Evolutionary conservation across 1,140 invertebrate species (phyloP).

Genomic region (Cydia pomonella): DNA sequence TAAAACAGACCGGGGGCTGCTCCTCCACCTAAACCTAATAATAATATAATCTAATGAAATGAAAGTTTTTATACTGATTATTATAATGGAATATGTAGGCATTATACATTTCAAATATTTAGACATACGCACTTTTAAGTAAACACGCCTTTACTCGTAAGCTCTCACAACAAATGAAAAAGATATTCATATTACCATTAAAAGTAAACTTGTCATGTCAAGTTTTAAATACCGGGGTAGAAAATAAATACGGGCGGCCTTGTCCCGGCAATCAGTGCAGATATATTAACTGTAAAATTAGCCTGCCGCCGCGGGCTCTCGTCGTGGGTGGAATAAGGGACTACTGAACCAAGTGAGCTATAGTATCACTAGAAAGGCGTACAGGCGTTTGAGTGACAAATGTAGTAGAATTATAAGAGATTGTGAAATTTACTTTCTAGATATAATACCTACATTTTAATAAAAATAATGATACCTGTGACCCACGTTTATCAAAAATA

Average conservation of each 20-base stretch:
- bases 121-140: too few species aligned
- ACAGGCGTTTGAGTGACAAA: slow-evolving; percentile 38
- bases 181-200: slow-evolving; percentile 41
- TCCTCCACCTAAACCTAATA: too few species aligned
- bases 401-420: too few species aligned
- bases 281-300: slow-evolving; percentile 68
- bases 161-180: background rate
- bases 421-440: too few species aligned
- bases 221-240: slow-evolving; percentile 47
- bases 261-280: slow-evolving; percentile 63
- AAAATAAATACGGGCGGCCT: slow-evolving; percentile 54
- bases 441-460: too few species aligned
- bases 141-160: slow-evolving; percentile 14
- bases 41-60: too few species aligned
- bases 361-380: slow-evolving; percentile 31
- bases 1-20: too few species aligned
- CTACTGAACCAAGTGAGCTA: background rate
- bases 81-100: too few species aligned
- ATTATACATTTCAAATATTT: too few species aligned
- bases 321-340: slow-evolving; percentile 50
- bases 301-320: slow-evolving; percentile 53
- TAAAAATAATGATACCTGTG: too few species aligned
- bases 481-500: too few species aligned
- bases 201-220: slow-evolving; percentile 50
- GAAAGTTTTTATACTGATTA: too few species aligned